Evolutionary conservation across 2,888 invertebrate species (phyloP), one percentile per base, ranked within the genome.

Genomic region (Caenorhabditis afra): DNA sequence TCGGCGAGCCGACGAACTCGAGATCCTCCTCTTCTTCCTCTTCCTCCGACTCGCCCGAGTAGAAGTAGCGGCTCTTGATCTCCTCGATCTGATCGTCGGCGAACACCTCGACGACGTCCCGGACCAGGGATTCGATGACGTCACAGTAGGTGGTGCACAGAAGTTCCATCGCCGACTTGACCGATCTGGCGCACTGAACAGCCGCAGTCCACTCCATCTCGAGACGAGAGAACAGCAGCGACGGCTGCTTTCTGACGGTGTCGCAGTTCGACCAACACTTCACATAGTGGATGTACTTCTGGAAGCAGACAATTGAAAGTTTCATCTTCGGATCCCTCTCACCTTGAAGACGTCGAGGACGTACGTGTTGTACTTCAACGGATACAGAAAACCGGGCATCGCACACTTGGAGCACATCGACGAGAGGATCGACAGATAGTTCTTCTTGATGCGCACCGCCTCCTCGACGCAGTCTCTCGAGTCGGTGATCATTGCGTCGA

Each of bases 381-480:
- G 80, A 41, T 73, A 81, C 47, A 78, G 16, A 14, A 64, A 71
- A 41, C 61, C 65, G 8, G 73, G 76, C 58, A 76, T 53, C 16
- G 76, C 71, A 45, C 79, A 71, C 29, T 66, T 74, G 3, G 74
- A 62, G 52, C 78, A 77, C 64, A 78, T 80, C 18, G 70, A 77
- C 41, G 67, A 66, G 12, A 83, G 50, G 1, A 74, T 68, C 0
- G 35, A 44, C n/a, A 79, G 23, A 16, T 79, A 83, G 50, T 79
- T 70, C 16, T 61, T 62, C 29, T 83, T 83, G 5, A 79, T 78
- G 45, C 79, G n/a, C 47, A 95, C 93, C 14, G 96, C 95, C 55
- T 95, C 94, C 87, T 94, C 94, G 65, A 97, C 91, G 0, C 95
- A 95, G 88, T 97, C 96, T 79, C 95, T 94, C 82, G 96, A 93